These are phyloP conservation scores for Hippopotamus amphibius DNA, from an alignment of 2,113 vertebrate genomes.

Conservation along the genomic window DNA sequence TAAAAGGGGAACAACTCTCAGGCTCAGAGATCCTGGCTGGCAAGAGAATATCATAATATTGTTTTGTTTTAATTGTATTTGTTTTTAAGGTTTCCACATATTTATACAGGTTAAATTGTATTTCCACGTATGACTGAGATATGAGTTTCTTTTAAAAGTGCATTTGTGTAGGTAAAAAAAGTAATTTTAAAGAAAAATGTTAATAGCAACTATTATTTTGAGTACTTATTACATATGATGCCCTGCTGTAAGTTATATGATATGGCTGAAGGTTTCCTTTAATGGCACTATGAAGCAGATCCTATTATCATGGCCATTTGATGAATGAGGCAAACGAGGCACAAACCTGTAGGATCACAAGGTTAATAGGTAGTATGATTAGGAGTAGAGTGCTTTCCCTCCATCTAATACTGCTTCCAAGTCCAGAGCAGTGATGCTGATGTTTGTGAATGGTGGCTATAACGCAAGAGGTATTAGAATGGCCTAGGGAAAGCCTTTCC, in stretches of 20 bases:
- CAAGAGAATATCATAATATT: neutral
- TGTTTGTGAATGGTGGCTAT: accelerated
- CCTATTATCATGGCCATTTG: neutral
- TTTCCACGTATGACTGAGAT: neutral
- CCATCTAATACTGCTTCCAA: neutral
- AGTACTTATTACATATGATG: neutral
- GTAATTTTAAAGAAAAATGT: neutral
- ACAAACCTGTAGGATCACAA: neutral
- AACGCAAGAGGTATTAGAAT: neutral
- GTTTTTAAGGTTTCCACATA: neutral
- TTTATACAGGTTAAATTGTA: neutral
- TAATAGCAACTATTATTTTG: neutral
- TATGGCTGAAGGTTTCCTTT: neutral
- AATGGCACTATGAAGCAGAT: neutral
- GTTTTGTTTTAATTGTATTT: slow-evolving; percentile 15
- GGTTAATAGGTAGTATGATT: neutral
- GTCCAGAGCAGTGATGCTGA: neutral
- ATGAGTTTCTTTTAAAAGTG: neutral
- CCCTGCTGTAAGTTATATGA: neutral
- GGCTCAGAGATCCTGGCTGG: neutral
- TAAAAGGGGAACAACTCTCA: neutral
- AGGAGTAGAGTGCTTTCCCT: neutral
- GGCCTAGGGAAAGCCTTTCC: neutral
- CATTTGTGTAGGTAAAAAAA: neutral
- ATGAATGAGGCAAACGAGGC: neutral